phyloP scores from a whole-genome alignment of 2,888 invertebrate genomes.

The Metellina segmentata region DNA sequence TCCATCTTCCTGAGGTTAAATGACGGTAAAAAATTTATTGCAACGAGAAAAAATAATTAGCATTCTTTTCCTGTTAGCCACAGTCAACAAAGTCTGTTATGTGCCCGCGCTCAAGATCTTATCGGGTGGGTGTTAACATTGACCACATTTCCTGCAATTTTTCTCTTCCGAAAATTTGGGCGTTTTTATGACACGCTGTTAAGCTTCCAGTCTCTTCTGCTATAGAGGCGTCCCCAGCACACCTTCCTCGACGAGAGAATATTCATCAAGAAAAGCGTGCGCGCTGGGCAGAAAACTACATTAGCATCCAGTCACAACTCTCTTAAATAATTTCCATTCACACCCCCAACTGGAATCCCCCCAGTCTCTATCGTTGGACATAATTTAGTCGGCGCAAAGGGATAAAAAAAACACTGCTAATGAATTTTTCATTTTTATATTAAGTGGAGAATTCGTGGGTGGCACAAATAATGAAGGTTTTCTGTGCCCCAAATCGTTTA shows the following conservation, averaged over 20 bases:
- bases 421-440: neutral
- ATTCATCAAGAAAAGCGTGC: neutral
- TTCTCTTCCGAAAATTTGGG: conserved; percentile 18
- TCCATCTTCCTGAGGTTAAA: conserved; percentile 8
- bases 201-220: conserved; percentile 4
- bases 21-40: conserved; percentile 10
- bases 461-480: no score
- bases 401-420: no score
- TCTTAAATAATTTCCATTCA: neutral
- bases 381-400: no score
- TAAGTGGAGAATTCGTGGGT: neutral
- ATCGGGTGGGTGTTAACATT: conserved; percentile 26
- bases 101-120: conserved; percentile 14
- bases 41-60: conserved; percentile 23
- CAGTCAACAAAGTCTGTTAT: neutral
- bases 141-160: conserved; percentile 29
- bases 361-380: neutral
- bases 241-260: neutral
- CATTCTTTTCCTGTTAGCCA: conserved; percentile 15
- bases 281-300: neutral
- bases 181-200: conserved; percentile 23
- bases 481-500: no score
- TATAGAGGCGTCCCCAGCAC: neutral
- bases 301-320: neutral
- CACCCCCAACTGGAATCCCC: neutral